These are phyloP conservation scores for Pteropus alecto DNA, from an alignment of 2,113 vertebrate species.

Conservation along the genomic window DNA sequence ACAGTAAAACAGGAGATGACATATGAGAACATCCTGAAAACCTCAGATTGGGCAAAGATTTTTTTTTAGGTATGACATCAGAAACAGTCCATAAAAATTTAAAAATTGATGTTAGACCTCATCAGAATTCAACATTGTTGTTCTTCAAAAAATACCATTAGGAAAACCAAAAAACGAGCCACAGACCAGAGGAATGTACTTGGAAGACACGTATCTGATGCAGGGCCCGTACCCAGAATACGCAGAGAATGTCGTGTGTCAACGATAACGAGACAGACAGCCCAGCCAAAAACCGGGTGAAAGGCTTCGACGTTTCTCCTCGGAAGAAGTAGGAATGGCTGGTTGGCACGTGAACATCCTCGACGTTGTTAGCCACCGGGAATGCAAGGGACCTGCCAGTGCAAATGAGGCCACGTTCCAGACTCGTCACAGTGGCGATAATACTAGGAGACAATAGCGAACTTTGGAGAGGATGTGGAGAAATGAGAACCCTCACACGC, in stretches of 20 bases:
- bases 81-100: background rate
- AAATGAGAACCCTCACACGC: rapidly evolving
- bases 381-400: rapidly evolving
- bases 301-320: background rate
- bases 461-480: rapidly evolving
- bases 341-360: background rate
- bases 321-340: rapidly evolving
- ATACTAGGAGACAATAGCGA: rapidly evolving
- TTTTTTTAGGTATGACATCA: background rate
- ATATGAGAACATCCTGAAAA: background rate
- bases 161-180: background rate
- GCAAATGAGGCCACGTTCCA: rapidly evolving
- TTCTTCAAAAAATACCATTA: background rate
- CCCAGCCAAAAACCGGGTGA: background rate
- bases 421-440: rapidly evolving
- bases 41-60: background rate
- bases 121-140: background rate
- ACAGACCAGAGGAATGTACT: rapidly evolving
- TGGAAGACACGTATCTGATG: rapidly evolving
- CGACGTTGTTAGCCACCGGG: rapidly evolving
- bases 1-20: background rate
- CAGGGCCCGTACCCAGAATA: background rate
- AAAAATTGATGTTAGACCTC: background rate
- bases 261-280: background rate
- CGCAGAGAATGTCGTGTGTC: background rate